These are phyloP conservation scores for Linnaemya vulpina DNA, from an alignment of 2,888 invertebrate genomes.

Conservation along the genomic window DNA sequence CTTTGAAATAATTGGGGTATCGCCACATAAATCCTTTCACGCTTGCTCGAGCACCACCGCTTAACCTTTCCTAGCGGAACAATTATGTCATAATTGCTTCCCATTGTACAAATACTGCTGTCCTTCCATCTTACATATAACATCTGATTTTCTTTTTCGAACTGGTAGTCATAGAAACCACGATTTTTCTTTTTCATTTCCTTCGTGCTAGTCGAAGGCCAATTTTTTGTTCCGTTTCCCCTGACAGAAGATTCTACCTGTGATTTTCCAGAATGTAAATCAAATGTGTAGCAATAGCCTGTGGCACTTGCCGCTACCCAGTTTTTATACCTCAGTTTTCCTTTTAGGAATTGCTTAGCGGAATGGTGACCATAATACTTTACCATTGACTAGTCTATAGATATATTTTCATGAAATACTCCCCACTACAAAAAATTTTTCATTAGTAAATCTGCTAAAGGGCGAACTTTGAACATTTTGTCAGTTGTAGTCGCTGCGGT, in stretches of 20 bases:
- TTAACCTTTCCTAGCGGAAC: no score
- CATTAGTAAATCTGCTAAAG: background rate
- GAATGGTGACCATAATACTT: constrained; percentile 35
- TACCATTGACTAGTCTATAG: constrained; percentile 33
- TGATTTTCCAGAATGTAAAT: constrained; percentile 5
- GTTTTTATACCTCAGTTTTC: constrained; percentile 16
- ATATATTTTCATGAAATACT: constrained; percentile 21
- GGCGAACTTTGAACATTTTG: background rate
- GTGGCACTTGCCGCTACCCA: constrained; percentile 9
- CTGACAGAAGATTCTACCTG: background rate
- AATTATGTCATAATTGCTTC: background rate
- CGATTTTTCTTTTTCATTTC: constrained; percentile 11
- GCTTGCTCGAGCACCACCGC: background rate
- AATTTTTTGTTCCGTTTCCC: background rate
- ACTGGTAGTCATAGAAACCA: no score
- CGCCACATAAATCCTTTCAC: constrained; percentile 4
- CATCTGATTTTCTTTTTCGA: background rate
- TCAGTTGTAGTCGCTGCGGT: background rate
- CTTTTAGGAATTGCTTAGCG: constrained; percentile 4
- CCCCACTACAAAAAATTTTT: background rate
- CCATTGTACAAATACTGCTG: constrained; percentile 4
- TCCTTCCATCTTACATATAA: background rate
- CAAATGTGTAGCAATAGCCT: constrained; percentile 7
- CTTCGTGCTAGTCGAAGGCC: background rate
- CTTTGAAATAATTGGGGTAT: constrained; percentile 1